Percentiles rank a stretch among this genome's conserved stretches.
Conservation (phyloP, 2,888 invertebrate genomes). For the Tanypteryx hageni region DNA sequence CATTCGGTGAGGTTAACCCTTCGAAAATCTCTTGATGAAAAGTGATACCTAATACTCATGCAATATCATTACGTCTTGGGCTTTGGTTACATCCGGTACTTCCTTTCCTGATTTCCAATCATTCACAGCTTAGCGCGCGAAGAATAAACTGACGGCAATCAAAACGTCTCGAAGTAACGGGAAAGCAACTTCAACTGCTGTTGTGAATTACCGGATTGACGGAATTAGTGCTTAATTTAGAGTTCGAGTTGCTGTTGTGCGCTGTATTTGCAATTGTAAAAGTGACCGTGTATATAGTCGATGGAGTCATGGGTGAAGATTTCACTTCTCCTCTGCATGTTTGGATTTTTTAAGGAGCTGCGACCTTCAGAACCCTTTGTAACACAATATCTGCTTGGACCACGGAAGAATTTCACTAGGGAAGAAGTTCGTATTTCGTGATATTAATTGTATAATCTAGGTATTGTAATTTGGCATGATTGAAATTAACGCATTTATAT, state of each 20-base stretch:
- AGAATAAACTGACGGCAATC: constrained; percentile 10
- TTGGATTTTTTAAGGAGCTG: constrained; percentile 89
- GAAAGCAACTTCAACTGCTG: background rate
- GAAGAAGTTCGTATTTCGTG: constrained; percentile 78
- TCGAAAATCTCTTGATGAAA: constrained; percentile 25
- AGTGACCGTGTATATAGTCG: constrained; percentile 20
- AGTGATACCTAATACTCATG: constrained; percentile 14
- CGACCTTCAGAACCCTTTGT: constrained; percentile 93
- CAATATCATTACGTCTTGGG: background rate
- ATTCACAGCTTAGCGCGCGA: background rate
- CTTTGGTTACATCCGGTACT: background rate
- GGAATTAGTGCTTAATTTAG: background rate
- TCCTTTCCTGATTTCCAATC: background rate
- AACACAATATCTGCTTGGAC: constrained; percentile 85
- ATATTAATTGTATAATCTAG: no score
- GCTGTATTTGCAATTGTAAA: background rate
- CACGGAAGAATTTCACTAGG: constrained; percentile 86
- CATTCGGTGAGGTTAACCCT: background rate
- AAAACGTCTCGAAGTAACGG: background rate
- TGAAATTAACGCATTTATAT: constrained; percentile 66
- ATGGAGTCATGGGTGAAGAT: constrained; percentile 81
- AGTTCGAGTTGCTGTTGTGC: background rate
- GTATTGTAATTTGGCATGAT: constrained; percentile 70
- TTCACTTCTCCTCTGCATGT: constrained; percentile 85
- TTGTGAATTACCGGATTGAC: no score